These are phyloP conservation scores for Dermatemys mawii DNA, from an alignment of 2,113 vertebrate genomes.

Conservation along the genomic window DNA sequence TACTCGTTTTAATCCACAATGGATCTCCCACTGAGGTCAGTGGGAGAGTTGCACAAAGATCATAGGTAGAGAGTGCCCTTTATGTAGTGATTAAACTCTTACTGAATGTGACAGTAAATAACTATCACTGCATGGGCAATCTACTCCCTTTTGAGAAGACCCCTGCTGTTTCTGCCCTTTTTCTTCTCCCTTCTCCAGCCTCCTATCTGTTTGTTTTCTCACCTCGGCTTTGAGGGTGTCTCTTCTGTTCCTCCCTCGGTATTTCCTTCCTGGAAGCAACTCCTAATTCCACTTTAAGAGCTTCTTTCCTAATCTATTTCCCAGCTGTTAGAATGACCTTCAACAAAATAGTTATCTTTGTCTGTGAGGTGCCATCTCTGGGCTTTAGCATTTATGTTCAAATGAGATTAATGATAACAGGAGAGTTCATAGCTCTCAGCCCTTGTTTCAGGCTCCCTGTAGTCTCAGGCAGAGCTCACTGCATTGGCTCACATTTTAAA, in stretches of 20 bases:
- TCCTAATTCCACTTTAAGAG: too few species aligned
- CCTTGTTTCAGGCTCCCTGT: neutral
- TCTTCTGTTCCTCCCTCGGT: too few species aligned
- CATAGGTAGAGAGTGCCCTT: too few species aligned
- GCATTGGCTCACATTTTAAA: neutral
- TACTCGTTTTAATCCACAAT: neutral
- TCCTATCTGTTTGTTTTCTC: neutral
- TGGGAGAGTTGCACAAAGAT: neutral
- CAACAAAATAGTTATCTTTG: neutral
- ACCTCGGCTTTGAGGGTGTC: neutral
- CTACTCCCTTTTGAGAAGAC: neutral
- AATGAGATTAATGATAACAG: neutral
- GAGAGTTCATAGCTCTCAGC: neutral
- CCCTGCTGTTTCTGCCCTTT: neutral
- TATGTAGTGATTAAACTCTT: neutral
- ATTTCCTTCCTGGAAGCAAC: too few species aligned
- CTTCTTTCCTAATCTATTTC: neutral
- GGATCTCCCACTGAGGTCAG: neutral
- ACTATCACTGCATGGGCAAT: neutral
- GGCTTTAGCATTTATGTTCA: neutral
- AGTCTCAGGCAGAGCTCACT: neutral
- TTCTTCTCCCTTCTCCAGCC: neutral
- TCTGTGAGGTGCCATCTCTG: neutral
- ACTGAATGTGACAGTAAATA: too few species aligned
- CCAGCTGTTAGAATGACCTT: neutral